These are phyloP conservation scores for Stylophora pistillata DNA, from an alignment of 64 coral and sea anemone genomes.

Conservation along the genomic window DNA sequence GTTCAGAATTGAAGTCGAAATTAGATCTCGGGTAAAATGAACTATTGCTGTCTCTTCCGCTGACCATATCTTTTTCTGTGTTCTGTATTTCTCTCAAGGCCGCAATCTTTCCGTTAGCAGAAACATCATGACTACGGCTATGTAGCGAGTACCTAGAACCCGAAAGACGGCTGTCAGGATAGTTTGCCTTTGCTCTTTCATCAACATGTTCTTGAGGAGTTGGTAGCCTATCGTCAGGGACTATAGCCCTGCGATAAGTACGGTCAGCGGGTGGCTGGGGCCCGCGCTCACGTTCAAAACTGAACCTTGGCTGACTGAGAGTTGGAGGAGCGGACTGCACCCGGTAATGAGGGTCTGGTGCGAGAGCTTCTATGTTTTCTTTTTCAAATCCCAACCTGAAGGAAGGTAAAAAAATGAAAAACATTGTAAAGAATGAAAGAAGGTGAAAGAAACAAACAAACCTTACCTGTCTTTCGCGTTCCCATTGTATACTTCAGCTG, in stretches of 20 bases:
- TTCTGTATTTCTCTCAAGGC: conserved; percentile 8
- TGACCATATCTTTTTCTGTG: neutral
- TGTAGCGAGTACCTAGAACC: neutral
- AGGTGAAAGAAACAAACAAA: no score
- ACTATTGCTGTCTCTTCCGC: conserved; percentile 9
- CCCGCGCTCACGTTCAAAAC: neutral
- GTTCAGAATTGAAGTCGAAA: neutral
- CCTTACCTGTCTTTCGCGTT: no score
- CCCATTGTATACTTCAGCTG: no score
- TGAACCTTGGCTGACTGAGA: neutral
- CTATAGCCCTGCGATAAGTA: neutral
- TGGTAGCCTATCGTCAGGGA: neutral
- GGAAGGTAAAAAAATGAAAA: neutral
- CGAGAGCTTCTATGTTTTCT: neutral
- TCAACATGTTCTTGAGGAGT: neutral
- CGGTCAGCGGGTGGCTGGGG: neutral
- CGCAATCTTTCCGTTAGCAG: neutral
- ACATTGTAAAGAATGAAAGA: neutral
- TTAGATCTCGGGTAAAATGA: neutral
- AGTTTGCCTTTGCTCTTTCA: neutral
- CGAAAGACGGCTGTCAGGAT: neutral
- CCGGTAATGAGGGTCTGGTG: neutral
- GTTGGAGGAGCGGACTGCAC: conserved; percentile 3
- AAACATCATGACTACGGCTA: neutral
- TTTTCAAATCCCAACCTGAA: conserved; percentile 2